Conservation (phyloP, 2,113 vertebrate species). For the Poecile atricapillus region DNA sequence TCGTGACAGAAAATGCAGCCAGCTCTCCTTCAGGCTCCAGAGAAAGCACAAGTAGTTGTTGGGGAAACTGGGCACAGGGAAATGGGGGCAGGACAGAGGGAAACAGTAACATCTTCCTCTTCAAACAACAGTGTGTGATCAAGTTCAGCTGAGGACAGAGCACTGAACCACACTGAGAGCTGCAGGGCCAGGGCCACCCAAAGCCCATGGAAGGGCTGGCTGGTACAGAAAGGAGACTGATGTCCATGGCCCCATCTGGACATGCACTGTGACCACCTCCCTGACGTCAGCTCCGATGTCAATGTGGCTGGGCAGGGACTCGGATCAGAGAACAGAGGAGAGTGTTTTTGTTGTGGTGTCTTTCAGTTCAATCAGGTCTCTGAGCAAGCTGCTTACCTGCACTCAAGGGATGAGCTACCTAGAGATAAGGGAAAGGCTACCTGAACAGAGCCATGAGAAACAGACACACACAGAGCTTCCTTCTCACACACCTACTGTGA, state of each 20-base stretch:
- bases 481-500: background rate
- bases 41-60: background rate
- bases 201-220: background rate
- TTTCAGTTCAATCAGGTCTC: background rate
- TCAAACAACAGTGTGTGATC: background rate
- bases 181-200: background rate
- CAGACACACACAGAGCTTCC: background rate
- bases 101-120: background rate
- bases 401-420: background rate
- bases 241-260: background rate
- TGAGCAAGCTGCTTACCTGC: background rate
- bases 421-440: background rate
- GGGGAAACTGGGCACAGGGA: background rate
- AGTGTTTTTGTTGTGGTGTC: background rate
- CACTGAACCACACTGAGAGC: background rate
- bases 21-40: background rate
- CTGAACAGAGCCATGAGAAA: background rate
- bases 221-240: background rate
- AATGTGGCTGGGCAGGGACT: background rate
- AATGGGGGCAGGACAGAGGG: background rate
- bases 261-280: background rate
- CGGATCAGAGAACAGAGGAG: background rate
- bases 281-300: accelerated
- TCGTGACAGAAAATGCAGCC: background rate
- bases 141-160: background rate